Evolutionary conservation across 2,888 invertebrate species (phyloP), one percentile per base, ranked within the genome.

Genomic region (Drosophila niveifrons): DNA sequence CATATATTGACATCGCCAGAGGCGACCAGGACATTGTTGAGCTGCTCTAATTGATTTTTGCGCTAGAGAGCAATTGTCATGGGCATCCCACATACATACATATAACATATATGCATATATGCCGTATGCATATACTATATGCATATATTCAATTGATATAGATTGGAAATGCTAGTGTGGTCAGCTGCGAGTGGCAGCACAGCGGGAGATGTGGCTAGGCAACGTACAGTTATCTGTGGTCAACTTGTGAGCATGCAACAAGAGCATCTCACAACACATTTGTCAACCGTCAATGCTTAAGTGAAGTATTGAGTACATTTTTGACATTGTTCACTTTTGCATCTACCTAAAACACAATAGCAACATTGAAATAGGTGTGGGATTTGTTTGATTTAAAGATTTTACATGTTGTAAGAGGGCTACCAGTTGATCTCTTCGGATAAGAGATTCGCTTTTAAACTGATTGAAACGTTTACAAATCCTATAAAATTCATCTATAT

Each of bases 11-110:
- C 46, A 46, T n/a, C 55, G 11, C n/a, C 66, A 51, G 28, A 15
- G 39, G 8, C 39, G 59, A 64, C 56, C 59, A 67, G 69, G 56
- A 74, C 73, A 82, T 66, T 67, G 69, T 72, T 75, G 75, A 82
- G 78, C 83, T 66, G 70, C 47, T 78, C 72, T 82, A 87, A 83
- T 87, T 83, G 88, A 83, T 87, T 87, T 83, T 84, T 80, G 86
- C 62, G 66, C 73, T 63, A 64, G 58, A 75, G 80, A 52, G 23
- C 76, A 78, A 75, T 79, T 71, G 78, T 68, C 78, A 71, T 56
- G 72, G 61, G 62, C 56, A 75, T 64, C 15, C 36, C 39, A 51
- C 57, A 44, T 18, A 29, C n/a, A 43, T n/a, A 8, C 11, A 29
- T 23, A 36, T 2, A 18, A 11, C 17, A 17, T 17, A 17, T 7